These are phyloP conservation scores for Lampropteryx suffumata DNA, from an alignment of 2,888 invertebrate species.

Conservation along the genomic window DNA sequence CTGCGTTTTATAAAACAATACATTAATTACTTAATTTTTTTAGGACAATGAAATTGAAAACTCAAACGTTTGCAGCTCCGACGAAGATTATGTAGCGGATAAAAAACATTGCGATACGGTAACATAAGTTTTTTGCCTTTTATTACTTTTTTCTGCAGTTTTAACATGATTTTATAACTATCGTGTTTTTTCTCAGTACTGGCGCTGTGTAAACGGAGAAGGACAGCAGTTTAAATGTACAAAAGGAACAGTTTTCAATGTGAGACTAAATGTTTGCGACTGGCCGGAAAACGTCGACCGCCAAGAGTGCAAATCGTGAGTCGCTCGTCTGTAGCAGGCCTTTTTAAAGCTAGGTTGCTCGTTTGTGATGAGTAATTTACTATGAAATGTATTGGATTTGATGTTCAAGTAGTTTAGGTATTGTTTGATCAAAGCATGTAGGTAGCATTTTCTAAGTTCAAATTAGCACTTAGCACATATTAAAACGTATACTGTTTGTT, in stretches of 20 bases:
- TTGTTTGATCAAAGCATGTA: conserved; percentile 1
- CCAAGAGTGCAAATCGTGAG: conserved; percentile 71
- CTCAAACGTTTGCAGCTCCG: conserved; percentile 60
- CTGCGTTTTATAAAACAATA: no score
- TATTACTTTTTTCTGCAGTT: not conserved
- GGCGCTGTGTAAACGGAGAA: conserved; percentile 92
- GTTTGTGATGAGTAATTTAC: conserved; percentile 19
- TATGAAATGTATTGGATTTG: conserved; percentile 11
- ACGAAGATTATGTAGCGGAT: conserved; percentile 66
- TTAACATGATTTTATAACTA: not conserved
- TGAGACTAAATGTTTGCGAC: conserved; percentile 87
- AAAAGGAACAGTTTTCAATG: conserved; percentile 89
- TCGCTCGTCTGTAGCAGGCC: conserved; percentile 22
- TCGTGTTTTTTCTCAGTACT: conserved; percentile 84
- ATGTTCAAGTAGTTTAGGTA: no score
- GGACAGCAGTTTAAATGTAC: conserved; percentile 88
- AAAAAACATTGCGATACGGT: conserved; percentile 75
- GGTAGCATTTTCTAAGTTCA: conserved; percentile 8
- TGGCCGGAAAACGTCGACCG: conserved; percentile 90
- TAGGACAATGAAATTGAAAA: conserved; percentile 75
- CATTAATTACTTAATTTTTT: conserved; percentile 22
- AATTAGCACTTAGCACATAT: conserved; percentile 2
- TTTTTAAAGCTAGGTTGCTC: conserved; percentile 24
- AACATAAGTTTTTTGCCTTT: conserved; percentile 9
- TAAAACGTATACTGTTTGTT: not conserved